Evolutionary conservation across 2,888 invertebrate genomes (phyloP).

Genomic region (Galeruca laticollis): DNA sequence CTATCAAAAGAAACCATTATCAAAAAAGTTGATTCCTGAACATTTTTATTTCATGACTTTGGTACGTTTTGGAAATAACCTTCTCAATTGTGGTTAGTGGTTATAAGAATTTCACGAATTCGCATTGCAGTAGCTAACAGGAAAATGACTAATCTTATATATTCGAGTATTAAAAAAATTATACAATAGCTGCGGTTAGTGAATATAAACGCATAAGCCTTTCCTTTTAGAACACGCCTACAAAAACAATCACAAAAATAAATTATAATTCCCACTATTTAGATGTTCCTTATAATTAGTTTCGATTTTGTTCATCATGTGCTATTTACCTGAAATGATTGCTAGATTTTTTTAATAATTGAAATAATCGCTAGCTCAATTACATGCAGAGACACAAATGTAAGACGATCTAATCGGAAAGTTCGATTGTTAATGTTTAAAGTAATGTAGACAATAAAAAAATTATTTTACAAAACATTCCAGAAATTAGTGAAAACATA

Average conservation of each 20-base stretch:
- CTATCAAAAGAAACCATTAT: too few species aligned
- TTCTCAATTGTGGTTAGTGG: neutral
- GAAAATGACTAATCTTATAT: slow-evolving; percentile 4
- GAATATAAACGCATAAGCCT: neutral
- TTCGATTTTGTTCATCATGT: neutral
- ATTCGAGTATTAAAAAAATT: neutral
- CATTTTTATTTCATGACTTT: too few species aligned
- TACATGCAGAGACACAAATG: neutral
- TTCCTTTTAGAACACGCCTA: neutral
- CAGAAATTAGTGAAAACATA: too few species aligned
- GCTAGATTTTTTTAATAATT: slow-evolving; percentile 1
- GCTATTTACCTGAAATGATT: neutral
- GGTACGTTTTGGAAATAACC: neutral
- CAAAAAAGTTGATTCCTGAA: too few species aligned
- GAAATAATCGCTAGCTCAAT: neutral
- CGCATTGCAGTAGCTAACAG: neutral
- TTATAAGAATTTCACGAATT: neutral
- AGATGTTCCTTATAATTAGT: neutral
- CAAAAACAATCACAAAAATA: neutral
- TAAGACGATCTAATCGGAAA: slow-evolving; percentile 1
- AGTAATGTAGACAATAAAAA: too few species aligned
- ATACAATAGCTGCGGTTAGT: neutral
- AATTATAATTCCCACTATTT: slow-evolving; percentile 1
- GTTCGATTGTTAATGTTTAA: neutral
- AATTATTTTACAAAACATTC: too few species aligned